Evolutionary conservation across 2,113 vertebrate species (phyloP).

Genomic region (Gasterosteus aculeatus): DNA sequence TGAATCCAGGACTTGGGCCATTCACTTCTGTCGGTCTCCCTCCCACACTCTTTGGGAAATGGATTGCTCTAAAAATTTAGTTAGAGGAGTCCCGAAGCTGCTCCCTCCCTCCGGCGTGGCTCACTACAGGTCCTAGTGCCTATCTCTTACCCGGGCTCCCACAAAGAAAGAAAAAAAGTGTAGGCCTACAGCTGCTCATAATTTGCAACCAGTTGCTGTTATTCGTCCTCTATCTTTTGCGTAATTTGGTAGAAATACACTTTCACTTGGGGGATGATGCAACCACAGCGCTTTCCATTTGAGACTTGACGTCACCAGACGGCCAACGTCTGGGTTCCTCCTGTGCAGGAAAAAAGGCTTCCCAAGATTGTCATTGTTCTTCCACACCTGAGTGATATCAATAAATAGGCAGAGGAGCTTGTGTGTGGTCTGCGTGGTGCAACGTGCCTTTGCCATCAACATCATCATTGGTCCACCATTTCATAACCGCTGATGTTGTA

Average conservation of each 20-base stretch:
- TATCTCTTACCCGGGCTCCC: slow-evolving; percentile 46
- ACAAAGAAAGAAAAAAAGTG: neutral
- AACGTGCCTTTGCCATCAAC: neutral
- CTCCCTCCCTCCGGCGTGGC: slow-evolving; percentile 69
- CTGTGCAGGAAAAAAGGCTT: slow-evolving; percentile 10
- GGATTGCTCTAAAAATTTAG: slow-evolving; percentile 82
- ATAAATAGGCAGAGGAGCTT: neutral
- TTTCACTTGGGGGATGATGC: slow-evolving; percentile 9
- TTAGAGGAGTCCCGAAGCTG: slow-evolving; percentile 72
- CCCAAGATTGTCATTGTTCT: slow-evolving; percentile 5
- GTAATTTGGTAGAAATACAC: slow-evolving; percentile 15
- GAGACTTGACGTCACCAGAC: slow-evolving; percentile 4
- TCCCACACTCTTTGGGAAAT: slow-evolving; percentile 78
- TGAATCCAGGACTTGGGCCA: slow-evolving; percentile 73
- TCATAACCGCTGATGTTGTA: neutral
- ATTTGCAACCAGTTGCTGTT: slow-evolving; percentile 35
- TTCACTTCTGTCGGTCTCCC: slow-evolving; percentile 71
- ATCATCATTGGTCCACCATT: neutral
- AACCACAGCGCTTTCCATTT: slow-evolving; percentile 1
- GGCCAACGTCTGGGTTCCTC: neutral
- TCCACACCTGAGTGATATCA: slow-evolving; percentile 32
- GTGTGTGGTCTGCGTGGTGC: neutral
- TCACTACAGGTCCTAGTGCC: slow-evolving; percentile 83
- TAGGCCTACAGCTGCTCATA: slow-evolving; percentile 32
- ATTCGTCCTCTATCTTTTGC: slow-evolving; percentile 21